Conservation (phyloP, 2,888 invertebrate genomes). For the Tiphia femorata region DNA sequence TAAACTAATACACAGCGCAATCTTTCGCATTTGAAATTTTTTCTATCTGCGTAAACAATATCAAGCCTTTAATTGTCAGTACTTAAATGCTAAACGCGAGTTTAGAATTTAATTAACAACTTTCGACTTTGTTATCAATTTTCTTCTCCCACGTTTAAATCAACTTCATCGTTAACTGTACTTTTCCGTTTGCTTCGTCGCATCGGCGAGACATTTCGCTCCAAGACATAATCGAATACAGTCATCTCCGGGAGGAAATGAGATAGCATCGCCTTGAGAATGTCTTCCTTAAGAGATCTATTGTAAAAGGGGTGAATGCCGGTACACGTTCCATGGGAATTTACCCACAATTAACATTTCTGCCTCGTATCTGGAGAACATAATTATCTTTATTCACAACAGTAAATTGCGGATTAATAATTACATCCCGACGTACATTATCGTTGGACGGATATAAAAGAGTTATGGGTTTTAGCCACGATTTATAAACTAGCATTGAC, state of each 20-base stretch:
- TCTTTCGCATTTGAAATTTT: no score
- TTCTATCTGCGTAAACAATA: neutral
- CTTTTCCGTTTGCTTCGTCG: slow-evolving; percentile 14
- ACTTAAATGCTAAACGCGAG: neutral
- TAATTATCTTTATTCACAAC: slow-evolving; percentile 64
- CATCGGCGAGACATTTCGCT: slow-evolving; percentile 24
- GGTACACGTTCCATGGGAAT: slow-evolving; percentile 63
- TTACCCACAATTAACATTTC: slow-evolving; percentile 68
- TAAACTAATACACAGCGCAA: no score
- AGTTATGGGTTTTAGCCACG: slow-evolving; percentile 18
- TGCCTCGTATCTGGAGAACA: slow-evolving; percentile 60
- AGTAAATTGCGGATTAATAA: slow-evolving; percentile 62
- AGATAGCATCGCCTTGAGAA: slow-evolving; percentile 59
- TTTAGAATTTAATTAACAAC: neutral
- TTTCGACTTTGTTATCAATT: neutral
- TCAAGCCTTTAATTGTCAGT: neutral
- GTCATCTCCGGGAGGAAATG: slow-evolving; percentile 53
- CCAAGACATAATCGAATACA: slow-evolving; percentile 38
- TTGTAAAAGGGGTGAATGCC: slow-evolving; percentile 57
- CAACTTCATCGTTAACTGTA: neutral
- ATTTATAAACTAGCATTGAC: slow-evolving; percentile 1
- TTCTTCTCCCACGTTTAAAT: neutral
- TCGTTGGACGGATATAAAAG: slow-evolving; percentile 59
- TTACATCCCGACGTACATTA: slow-evolving; percentile 59
- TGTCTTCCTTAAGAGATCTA: slow-evolving; percentile 59